Base-by-base conservation (phyloP, 2,797 vertebrate species). In the Uromys caudimaculatus region DNA sequence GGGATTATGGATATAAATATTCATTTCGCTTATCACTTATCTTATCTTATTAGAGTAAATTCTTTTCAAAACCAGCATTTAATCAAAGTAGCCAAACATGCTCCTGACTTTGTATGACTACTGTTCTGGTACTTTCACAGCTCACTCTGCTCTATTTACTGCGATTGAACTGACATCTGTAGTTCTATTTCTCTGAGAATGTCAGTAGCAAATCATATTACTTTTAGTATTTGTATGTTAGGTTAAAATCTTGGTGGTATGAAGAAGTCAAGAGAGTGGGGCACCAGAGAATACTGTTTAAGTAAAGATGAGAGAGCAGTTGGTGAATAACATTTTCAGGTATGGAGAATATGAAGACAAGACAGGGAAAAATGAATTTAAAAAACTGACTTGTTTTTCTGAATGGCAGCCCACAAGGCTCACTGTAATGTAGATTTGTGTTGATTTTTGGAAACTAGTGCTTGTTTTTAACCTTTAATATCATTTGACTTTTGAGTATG, bases 361-460 rank as follows among this genome's bases (percentile, higher is more conserved):
- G 89, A 58, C 1, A 88, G 64, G 67, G 62, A 41, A 52, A 93
- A 89, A 67, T 64, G 4, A 77, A 41, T 71, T 93, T n/a, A 56
- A 38, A 85, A 82, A 75, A 41, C 2, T 23, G 13, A 41, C 47
- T 79, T 47, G 4, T 24, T 90, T 97, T 81, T 52, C 73, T 82
- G 82, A 71, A 69, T 52, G 24, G 7, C 17, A 7, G 50, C 17
- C 38, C 11, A 16, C 62, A 60, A 56, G 41, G 58, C 54, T 91
- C n/a, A 54, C 32, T 62, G n/a, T n/a, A 35, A 89, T 38, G 35
- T 86, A 91, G 58, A 77, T 86, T 73, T 82, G 21, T 90, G 29
- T 85, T 79, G 67, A 62, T 52, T 86, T 95, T 73, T 93, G 50
- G 82, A 95, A 82, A 69, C 27, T 62, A 56, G 5, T 88, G 3